Percentiles rank a stretch among this genome's conserved stretches.
These are phyloP conservation scores for Micropterix aruncella DNA, from an alignment of 2,888 invertebrate genomes.

Conservation along the genomic window DNA sequence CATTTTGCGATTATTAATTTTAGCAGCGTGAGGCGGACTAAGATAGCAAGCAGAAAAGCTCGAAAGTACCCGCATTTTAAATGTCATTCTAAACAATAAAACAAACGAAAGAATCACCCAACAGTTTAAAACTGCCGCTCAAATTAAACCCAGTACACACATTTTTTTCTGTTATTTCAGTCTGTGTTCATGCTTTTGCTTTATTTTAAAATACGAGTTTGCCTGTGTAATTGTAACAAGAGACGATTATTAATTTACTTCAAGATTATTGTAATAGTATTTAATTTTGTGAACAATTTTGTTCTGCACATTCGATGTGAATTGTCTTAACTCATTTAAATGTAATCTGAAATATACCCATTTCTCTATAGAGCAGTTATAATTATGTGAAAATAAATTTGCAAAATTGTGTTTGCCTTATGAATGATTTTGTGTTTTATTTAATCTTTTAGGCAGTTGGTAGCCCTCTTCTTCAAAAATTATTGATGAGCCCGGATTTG, in stretches of 20 bases:
- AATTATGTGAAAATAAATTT: conserved; percentile 43
- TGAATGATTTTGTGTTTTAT: conserved; percentile 19
- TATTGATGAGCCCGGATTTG: no score
- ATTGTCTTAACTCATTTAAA: conserved; percentile 24
- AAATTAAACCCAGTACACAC: no score
- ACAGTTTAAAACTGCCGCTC: no score
- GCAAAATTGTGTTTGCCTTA: conserved; percentile 44
- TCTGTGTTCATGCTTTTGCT: conserved; percentile 21
- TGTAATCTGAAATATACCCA: not conserved
- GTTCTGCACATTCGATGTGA: conserved; percentile 29
- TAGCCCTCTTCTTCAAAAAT: no score
- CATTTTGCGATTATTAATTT: conserved; percentile 60
- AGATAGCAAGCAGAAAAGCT: no score
- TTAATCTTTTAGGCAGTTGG: no score
- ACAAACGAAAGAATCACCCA: no score
- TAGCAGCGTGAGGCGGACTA: no score
- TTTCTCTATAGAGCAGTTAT: conserved; percentile 36
- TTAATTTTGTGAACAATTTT: not conserved
- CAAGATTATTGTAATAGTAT: not conserved
- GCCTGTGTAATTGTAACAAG: conserved; percentile 3
- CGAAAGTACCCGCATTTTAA: no score
- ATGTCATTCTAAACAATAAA: conserved; percentile 22
- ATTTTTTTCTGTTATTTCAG: no score
- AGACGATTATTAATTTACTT: conserved; percentile 3
- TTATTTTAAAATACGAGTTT: not conserved